A percentile compares a stretch with the other conserved stretches of the same genome.
These are phyloP conservation scores for Sphinx pinastri DNA, from an alignment of 2,888 invertebrate genomes.

Conservation along the genomic window DNA sequence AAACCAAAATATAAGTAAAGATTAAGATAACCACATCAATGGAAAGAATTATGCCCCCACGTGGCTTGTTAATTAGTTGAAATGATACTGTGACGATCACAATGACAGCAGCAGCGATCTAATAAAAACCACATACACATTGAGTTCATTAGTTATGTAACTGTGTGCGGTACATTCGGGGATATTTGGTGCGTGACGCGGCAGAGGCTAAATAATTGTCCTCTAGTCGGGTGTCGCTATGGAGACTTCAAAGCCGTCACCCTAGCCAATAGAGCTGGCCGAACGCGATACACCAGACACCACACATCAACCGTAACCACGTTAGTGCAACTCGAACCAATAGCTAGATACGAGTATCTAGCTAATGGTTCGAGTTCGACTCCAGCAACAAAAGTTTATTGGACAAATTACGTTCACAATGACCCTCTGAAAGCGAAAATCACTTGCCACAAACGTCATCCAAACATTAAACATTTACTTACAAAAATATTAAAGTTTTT, in stretches of 20 bases:
- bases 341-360: no score
- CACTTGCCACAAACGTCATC: slow-evolving; percentile 1
- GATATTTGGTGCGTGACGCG: slow-evolving; percentile 34
- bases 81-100: slow-evolving; percentile 10
- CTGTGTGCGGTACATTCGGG: slow-evolving; percentile 28
- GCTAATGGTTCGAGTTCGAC: no score
- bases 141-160: slow-evolving; percentile 22
- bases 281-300: slow-evolving; percentile 8
- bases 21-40: background rate
- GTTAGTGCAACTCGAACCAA: background rate
- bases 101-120: slow-evolving; percentile 6
- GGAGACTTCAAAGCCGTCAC: slow-evolving; percentile 39
- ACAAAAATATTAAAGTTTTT: slow-evolving; percentile 26
- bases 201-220: slow-evolving; percentile 38
- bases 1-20: background rate
- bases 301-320: slow-evolving; percentile 20
- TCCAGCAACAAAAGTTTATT: slow-evolving; percentile 1
- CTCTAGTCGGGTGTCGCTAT: slow-evolving; percentile 30
- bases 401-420: slow-evolving; percentile 15
- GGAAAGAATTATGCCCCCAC: slow-evolving; percentile 3
- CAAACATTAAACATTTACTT: slow-evolving; percentile 22
- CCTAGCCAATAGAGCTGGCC: slow-evolving; percentile 25
- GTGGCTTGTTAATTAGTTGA: background rate
- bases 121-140: slow-evolving; percentile 17
- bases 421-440: slow-evolving; percentile 3